Conservation (phyloP, 2,113 vertebrate species). For the Fregata magnificens region DNA sequence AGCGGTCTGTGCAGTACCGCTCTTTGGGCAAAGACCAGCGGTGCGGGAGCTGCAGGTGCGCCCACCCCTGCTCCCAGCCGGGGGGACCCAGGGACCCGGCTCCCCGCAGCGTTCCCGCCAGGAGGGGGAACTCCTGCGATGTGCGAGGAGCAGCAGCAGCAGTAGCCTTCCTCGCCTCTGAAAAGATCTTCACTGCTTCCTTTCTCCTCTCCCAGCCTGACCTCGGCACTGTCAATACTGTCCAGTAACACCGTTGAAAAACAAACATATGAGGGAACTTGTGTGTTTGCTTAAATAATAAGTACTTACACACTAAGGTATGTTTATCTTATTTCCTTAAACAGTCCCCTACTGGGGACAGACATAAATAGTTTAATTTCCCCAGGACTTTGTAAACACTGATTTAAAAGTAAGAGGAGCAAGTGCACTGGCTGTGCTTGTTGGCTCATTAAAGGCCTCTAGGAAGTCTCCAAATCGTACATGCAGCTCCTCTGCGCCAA, state of each 20-base stretch:
- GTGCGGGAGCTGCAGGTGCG: not conserved
- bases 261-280: not conserved
- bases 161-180: not conserved
- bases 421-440: not conserved
- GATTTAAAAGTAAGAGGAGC: not conserved
- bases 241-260: not conserved
- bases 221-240: not conserved
- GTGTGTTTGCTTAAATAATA: not conserved
- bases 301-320: not conserved
- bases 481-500: not conserved
- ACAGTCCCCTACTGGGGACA: not conserved
- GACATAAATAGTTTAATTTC: not conserved
- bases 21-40: not conserved
- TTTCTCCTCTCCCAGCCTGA: not conserved
- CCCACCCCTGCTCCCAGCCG: not conserved
- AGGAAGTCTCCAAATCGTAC: not conserved
- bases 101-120: not conserved
- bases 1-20: not conserved
- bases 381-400: not conserved
- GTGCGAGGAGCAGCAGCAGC: not conserved
- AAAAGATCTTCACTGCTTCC: not conserved
- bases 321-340: not conserved
- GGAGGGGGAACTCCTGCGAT: not conserved
- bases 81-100: not conserved
- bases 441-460: not conserved